Conservation (phyloP, 2,113 vertebrate species). For the Carettochelys insculpta region DNA sequence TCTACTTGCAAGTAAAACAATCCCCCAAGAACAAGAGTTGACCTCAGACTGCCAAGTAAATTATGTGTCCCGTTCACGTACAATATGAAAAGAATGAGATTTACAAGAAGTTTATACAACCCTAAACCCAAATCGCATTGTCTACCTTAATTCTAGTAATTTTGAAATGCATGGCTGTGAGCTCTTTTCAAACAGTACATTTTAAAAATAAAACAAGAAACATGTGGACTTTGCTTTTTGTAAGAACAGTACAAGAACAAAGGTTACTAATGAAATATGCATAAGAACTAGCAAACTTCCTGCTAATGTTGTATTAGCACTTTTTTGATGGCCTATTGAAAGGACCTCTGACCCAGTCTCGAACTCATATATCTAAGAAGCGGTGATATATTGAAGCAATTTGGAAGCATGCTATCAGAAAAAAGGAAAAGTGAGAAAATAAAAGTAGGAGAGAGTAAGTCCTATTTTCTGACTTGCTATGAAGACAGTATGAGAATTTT, state of each 20-base stretch:
- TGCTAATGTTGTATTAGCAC: not conserved
- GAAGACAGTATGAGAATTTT: not conserved
- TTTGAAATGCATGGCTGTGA: not conserved
- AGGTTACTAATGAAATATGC: constrained; percentile 38
- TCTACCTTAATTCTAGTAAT: not conserved
- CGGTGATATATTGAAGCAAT: constrained; percentile 39
- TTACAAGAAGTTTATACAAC: not conserved
- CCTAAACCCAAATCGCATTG: not conserved
- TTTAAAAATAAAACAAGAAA: constrained; percentile 20
- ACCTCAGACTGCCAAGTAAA: not conserved
- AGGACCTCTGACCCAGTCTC: constrained; percentile 40
- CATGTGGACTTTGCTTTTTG: not conserved
- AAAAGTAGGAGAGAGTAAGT: not conserved
- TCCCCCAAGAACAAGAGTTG: not conserved
- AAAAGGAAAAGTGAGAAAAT: no score
- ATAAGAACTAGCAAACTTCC: constrained; percentile 32
- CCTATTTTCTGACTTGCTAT: not conserved
- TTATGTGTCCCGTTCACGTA: not conserved
- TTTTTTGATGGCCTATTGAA: constrained; percentile 34
- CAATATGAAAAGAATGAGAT: not conserved
- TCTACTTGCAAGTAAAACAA: not conserved
- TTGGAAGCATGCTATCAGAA: constrained; percentile 23
- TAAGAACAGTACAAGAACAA: not conserved
- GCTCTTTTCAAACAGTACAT: constrained; percentile 17
- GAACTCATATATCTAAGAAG: constrained; percentile 8